These are phyloP conservation scores for Murina feae DNA, from an alignment of 2,113 vertebrate genomes.

Conservation along the genomic window DNA sequence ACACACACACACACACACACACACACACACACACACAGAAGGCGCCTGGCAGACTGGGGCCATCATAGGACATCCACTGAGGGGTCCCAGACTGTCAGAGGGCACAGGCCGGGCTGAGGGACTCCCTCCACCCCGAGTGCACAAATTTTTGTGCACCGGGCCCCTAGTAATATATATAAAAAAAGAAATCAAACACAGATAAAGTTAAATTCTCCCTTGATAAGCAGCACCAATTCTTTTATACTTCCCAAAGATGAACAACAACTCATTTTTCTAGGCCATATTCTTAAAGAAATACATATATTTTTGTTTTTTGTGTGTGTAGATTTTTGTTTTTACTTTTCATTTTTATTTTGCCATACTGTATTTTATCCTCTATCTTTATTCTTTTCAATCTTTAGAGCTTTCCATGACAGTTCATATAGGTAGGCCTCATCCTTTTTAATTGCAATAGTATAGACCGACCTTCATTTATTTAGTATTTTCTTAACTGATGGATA, in stretches of 20 bases:
- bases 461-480: not conserved
- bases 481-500: not conserved
- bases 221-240: not conserved
- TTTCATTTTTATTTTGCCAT: not conserved
- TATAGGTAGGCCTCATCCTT: not conserved
- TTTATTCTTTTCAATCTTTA: not conserved
- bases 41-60: no score
- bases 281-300: not conserved
- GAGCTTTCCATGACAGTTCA: not conserved
- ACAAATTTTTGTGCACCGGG: no score
- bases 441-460: not conserved
- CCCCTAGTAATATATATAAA: no score
- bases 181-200: not conserved
- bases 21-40: no score
- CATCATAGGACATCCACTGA: no score
- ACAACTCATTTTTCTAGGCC: not conserved
- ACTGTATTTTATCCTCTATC: not conserved
- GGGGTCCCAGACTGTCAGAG: no score
- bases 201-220: not conserved
- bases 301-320: not conserved
- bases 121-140: no score
- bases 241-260: not conserved
- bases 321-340: not conserved
- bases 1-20: no score
- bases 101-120: no score